Percentiles rank a stretch among this genome's conserved stretches.
phyloP scores from a whole-genome alignment of 2,113 vertebrate genomes.

The Scolopax mira region DNA sequence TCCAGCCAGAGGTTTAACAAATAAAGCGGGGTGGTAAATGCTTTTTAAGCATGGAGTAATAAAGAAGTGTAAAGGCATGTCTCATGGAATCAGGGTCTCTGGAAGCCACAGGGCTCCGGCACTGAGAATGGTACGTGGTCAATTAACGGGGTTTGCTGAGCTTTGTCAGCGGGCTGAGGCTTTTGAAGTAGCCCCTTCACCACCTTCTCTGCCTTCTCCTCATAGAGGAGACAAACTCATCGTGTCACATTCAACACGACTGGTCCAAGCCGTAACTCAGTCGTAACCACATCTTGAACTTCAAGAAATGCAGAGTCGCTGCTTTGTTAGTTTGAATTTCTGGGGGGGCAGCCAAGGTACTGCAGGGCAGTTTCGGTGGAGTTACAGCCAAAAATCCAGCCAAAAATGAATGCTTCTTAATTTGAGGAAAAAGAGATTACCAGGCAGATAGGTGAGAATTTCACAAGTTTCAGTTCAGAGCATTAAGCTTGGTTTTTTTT shows the following conservation, averaged over 20 bases:
- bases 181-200: neutral
- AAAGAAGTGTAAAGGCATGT: neutral
- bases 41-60: neutral
- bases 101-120: fast-evolving
- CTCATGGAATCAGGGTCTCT: neutral
- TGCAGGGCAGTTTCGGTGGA: neutral
- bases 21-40: neutral
- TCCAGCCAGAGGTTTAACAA: too few species aligned
- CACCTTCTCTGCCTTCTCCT: neutral
- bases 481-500: neutral
- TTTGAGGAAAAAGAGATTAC: neutral
- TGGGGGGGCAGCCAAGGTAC: neutral
- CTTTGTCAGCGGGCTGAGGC: neutral
- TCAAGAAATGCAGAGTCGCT: neutral
- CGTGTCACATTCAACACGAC: neutral
- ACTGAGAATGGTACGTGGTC: neutral
- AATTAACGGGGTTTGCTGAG: neutral
- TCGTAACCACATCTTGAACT: neutral
- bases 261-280: neutral
- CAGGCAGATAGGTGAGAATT: neutral
- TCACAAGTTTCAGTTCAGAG: neutral
- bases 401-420: neutral
- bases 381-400: neutral
- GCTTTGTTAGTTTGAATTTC: neutral
- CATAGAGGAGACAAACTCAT: neutral